Evolutionary conservation across 1,140 invertebrate species (phyloP).

Genomic region (Drosophila serrata): DNA sequence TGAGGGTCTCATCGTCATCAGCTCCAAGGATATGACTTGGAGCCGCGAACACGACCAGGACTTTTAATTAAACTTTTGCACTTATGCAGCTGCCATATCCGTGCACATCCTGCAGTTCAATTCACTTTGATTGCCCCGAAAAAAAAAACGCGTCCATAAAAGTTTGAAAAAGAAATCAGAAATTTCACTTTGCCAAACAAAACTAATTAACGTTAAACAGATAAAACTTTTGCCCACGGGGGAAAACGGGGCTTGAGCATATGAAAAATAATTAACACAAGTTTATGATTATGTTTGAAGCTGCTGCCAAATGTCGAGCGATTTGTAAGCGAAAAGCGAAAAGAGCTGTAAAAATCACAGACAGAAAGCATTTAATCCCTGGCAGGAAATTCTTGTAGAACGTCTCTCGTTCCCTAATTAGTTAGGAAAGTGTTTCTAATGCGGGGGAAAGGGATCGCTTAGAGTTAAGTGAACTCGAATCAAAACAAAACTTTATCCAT

Average conservation of each 20-base stretch:
- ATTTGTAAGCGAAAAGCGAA: constrained; percentile 69
- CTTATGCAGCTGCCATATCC: constrained; percentile 73
- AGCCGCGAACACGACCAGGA: constrained; percentile 27
- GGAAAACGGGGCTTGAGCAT: constrained; percentile 47
- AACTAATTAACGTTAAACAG: constrained; percentile 84
- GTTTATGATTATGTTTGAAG: constrained; percentile 77
- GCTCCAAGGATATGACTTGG: constrained; percentile 50
- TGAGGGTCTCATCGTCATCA: constrained; percentile 73
- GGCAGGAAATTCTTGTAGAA: constrained; percentile 22
- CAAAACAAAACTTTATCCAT: constrained; percentile 66
- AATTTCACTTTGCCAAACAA: constrained; percentile 78
- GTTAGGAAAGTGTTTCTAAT: constrained; percentile 78
- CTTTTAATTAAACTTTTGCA: constrained; percentile 82
- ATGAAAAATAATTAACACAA: constrained; percentile 84
- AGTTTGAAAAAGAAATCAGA: constrained; percentile 78
- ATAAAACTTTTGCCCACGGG: constrained; percentile 66
- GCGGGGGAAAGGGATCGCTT: neutral
- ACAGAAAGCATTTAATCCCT: constrained; percentile 74
- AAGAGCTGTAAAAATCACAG: constrained; percentile 74
- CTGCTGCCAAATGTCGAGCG: constrained; percentile 59
- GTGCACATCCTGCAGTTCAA: constrained; percentile 74
- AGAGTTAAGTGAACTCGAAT: constrained; percentile 68
- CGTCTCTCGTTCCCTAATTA: constrained; percentile 64
- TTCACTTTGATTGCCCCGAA: constrained; percentile 76
- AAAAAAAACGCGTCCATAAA: constrained; percentile 79